Conservation (phyloP, 2,888 invertebrate genomes). For the Sussaba pulchella region DNA sequence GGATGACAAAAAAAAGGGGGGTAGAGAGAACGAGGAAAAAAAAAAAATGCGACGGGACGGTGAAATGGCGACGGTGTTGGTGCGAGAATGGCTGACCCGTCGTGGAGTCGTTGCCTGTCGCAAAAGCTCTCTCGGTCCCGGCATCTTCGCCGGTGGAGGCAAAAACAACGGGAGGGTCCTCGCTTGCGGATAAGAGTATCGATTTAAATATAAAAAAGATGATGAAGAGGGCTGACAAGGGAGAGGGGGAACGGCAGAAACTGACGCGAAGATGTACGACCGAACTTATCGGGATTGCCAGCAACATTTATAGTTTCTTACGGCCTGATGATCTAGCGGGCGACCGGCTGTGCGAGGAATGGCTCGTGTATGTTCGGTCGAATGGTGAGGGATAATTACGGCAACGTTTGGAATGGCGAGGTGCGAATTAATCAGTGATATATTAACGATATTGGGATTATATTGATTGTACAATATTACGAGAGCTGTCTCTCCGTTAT, state of each 20-base stretch:
- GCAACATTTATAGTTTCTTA: not conserved
- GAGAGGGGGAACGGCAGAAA: not conserved
- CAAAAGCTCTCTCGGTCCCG: not conserved
- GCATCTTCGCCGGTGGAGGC: not conserved
- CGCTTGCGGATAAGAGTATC: slow-evolving; percentile 1
- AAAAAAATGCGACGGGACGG: slow-evolving; percentile 1
- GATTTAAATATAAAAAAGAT: slow-evolving; percentile 34
- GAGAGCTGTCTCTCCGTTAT: no score
- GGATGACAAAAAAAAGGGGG: no score
- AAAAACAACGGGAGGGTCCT: slow-evolving; percentile 1
- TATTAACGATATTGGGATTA: no score
- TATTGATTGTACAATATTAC: no score
- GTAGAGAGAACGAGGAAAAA: no score
- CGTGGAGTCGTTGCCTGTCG: not conserved
- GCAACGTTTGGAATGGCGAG: no score
- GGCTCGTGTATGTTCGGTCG: no score
- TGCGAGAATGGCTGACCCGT: not conserved
- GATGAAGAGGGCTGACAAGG: not conserved
- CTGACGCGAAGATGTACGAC: slow-evolving; percentile 27
- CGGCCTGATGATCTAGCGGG: not conserved
- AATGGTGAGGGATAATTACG: no score
- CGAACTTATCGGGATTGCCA: slow-evolving; percentile 4
- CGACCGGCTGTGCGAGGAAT: no score
- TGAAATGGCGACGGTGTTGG: not conserved
- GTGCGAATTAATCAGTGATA: no score